phyloP scores from a whole-genome alignment of 2,113 vertebrate species.

The Taurulus bubalis region DNA sequence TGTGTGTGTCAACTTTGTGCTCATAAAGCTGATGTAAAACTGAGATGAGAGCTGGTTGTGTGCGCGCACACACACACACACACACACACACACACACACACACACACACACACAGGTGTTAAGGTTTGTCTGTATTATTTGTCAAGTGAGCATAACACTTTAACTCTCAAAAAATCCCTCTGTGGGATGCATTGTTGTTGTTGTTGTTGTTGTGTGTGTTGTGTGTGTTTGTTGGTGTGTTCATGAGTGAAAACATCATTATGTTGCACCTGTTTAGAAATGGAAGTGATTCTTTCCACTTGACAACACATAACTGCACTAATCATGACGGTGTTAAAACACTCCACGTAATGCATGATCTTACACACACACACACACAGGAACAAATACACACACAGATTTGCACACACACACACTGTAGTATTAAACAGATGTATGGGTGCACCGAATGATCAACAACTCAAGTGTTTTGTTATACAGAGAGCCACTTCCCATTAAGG shows the following conservation, averaged over 20 bases:
- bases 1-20: constrained; percentile 24
- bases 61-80: constrained; percentile 12
- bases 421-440: constrained; percentile 53
- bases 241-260: constrained; percentile 49
- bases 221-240: constrained; percentile 31
- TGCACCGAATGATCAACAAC: constrained; percentile 58
- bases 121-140: constrained; percentile 63
- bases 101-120: constrained; percentile 22
- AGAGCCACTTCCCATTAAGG: constrained; percentile 64
- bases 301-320: constrained; percentile 74
- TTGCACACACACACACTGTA: background rate
- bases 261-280: constrained; percentile 71
- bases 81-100: constrained; percentile 2
- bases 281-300: constrained; percentile 80
- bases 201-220: constrained; percentile 10
- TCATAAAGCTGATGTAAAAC: constrained; percentile 30
- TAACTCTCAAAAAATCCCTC: constrained; percentile 57
- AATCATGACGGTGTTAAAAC: constrained; percentile 74
- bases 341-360: constrained; percentile 70
- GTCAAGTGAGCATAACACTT: constrained; percentile 58
- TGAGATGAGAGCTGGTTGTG: constrained; percentile 6
- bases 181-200: constrained; percentile 65
- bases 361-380: constrained; percentile 48
- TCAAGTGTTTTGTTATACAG: constrained; percentile 68
- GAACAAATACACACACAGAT: constrained; percentile 39